Base-by-base conservation (phyloP, 2,888 invertebrate species). In the Tupiocoris notatus region DNA sequence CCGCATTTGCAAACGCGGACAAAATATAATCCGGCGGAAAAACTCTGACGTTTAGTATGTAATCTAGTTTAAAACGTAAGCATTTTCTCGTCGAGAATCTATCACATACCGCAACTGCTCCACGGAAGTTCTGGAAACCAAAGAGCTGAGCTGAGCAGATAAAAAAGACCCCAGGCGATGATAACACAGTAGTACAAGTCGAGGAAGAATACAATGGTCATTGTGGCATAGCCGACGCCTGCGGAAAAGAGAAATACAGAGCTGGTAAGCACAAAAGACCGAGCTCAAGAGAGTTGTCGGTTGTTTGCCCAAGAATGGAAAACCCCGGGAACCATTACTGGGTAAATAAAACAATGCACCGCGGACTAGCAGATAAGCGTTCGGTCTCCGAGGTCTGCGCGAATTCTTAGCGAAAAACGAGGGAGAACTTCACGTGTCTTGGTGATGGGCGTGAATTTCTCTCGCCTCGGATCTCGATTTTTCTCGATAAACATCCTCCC, bases 111-210 rank as follows among this genome's bases (percentile, higher is more conserved):
- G 82, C 90, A 90, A 77, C 83, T 84, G 54, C 86, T 85, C 92
- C 92, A 92, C 0, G 91, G 88, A 73, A 88, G 82, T 67, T 83
- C 83, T 1, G 87, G 91, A 77, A 91, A 83, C 39, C 85, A 83
- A 1, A 85, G 82, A 78, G 88, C 87, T 65, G 89, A 88, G 76
- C 88, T 88, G 63, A 88, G 86, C 80, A 91, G 86, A 82, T 92
- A 90, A 83, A 89, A 91, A 71, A 92, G 84, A 3, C 91, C 89
- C 91, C 91, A 92, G 1, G 91, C 88, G 67, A 92, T 91, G 81
- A 92, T 90, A 66, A 92, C 88, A 82, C 91, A 92, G 84, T 92
- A 92, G 84, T 90, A 90, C 80, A 92, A 88, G 83, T 92, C 91
- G 68, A 91, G 86, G 82, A 91, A 88, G 83, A 92, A 92, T 1